phyloP scores from a whole-genome alignment of 2,888 invertebrate genomes.

The Tetrapedia diversipes region DNA sequence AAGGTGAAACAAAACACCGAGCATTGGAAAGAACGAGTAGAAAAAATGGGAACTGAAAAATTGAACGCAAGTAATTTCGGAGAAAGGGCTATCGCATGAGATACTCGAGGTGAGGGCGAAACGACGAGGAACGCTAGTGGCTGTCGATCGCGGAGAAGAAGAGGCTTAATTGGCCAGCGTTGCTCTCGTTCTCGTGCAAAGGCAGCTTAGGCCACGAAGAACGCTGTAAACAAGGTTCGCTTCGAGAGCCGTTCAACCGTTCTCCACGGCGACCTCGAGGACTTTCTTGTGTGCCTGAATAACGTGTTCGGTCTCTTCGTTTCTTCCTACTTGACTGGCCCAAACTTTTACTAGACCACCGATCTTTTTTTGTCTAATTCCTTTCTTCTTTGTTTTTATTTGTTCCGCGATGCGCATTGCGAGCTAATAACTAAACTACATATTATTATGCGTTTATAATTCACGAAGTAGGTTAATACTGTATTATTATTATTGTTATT shows the following conservation, averaged over 20 bases:
- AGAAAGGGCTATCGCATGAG: slow-evolving; percentile 43
- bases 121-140: slow-evolving; percentile 49
- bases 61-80: slow-evolving; percentile 38
- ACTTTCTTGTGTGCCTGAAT: slow-evolving; percentile 47
- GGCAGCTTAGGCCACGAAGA: slow-evolving; percentile 38
- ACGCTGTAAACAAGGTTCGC: slow-evolving; percentile 61
- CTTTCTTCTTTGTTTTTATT: too few relatives aligned
- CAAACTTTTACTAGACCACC: neutral
- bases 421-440: too few relatives aligned
- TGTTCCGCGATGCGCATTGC: too few relatives aligned
- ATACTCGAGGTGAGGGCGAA: slow-evolving; percentile 37
- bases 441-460: too few relatives aligned
- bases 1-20: too few relatives aligned
- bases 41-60: slow-evolving; percentile 2
- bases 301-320: slow-evolving; percentile 45
- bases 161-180: slow-evolving; percentile 63
- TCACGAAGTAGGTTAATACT: too few relatives aligned
- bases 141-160: slow-evolving; percentile 59
- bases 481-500: too few relatives aligned
- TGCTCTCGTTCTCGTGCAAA: slow-evolving; percentile 22
- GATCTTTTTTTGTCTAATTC: too few relatives aligned
- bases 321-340: neutral
- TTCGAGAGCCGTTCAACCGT: slow-evolving; percentile 64
- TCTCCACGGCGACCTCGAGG: slow-evolving; percentile 56
- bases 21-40: neutral